Base-by-base conservation (phyloP, 2,888 invertebrate genomes). In the Timema cristinae region DNA sequence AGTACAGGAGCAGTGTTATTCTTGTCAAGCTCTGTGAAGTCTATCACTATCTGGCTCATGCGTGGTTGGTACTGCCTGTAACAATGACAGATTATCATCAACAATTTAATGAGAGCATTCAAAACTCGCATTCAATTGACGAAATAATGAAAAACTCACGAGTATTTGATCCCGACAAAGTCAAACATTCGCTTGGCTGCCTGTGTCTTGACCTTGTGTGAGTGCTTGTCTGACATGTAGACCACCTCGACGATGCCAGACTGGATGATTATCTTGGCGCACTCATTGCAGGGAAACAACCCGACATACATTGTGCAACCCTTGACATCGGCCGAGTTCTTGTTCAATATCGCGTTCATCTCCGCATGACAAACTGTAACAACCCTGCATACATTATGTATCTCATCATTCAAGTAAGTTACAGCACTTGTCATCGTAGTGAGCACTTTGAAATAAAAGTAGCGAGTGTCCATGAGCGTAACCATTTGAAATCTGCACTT, bases 241-340 rank as follows among this genome's bases (percentile, higher is more conserved):
- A 91, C 82, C 4, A 95, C 87, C 79, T 90, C 88, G 68, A 83
- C 88, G 51, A 98, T 94, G 0, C 97, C 94, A 0, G 95, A 90
- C 80, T 99, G 98, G 77, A 98, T 95, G 51, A 99, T 95, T 51
- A 97, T 85, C 82, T 99, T 99, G 0, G 98, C 94, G 84, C 98
- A 99, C 82, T 98, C 97, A 80, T 98, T 97, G 82, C 98, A 99
- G 0, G 98, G 98, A 81, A 98, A 98, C 16, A 97, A 83, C 0
- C 91, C 92, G 0, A 96, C 94, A 80, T 95, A 99, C 0, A 99
- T 89, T 0, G 88, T 88, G 79, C 95, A 95, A 75, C 89, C 88
- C 77, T 88, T 89, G 0, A 97, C 85, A 83, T 92, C 89, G 0
- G 88, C 85, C 0, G 88, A 86, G 81, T 95, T 96, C 81, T 92